Evolutionary conservation across 2,888 invertebrate genomes (phyloP).

Genomic region (Lypha dubia): DNA sequence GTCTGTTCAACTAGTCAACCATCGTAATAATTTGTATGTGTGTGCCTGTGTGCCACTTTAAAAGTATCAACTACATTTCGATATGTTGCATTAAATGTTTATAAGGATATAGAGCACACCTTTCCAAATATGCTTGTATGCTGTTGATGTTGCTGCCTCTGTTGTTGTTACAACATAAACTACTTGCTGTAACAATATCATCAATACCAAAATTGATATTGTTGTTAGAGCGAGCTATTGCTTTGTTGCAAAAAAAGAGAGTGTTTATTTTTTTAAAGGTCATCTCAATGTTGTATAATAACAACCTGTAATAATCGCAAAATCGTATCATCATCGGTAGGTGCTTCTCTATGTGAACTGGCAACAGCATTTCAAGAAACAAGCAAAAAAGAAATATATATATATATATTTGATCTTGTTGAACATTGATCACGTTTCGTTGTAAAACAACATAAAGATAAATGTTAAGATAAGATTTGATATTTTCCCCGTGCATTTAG

Average conservation of each 20-base stretch:
- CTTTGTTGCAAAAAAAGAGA: conserved; percentile 28
- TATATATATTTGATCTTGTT: conserved; percentile 71
- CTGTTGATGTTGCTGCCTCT: conserved; percentile 7
- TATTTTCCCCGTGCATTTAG: conserved; percentile 2
- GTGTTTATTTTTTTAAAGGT: conserved; percentile 57
- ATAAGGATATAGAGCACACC: conserved; percentile 60
- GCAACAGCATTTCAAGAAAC: conserved; percentile 2
- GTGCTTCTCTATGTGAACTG: conserved; percentile 29
- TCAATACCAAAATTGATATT: conserved; percentile 48
- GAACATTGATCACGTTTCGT: conserved; percentile 73
- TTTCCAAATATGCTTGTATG: conserved; percentile 56
- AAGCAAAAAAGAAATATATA: conserved; percentile 58
- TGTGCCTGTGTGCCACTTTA: conserved; percentile 1
- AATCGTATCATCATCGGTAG: conserved; percentile 53
- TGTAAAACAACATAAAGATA: conserved; percentile 61
- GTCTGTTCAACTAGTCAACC: conserved; percentile 54
- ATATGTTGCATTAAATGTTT: conserved; percentile 33
- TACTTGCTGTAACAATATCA: conserved; percentile 67
- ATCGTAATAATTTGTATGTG: conserved; percentile 18
- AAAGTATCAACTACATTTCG: conserved; percentile 13
- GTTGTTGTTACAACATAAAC: conserved; percentile 61
- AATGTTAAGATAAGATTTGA: conserved; percentile 65
- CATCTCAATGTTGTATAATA: conserved; percentile 66
- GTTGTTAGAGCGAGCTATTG: conserved; percentile 40
- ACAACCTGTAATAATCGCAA: conserved; percentile 68